Conservation (phyloP, 2,113 vertebrate genomes). For the Motacilla tschutschensis region DNA sequence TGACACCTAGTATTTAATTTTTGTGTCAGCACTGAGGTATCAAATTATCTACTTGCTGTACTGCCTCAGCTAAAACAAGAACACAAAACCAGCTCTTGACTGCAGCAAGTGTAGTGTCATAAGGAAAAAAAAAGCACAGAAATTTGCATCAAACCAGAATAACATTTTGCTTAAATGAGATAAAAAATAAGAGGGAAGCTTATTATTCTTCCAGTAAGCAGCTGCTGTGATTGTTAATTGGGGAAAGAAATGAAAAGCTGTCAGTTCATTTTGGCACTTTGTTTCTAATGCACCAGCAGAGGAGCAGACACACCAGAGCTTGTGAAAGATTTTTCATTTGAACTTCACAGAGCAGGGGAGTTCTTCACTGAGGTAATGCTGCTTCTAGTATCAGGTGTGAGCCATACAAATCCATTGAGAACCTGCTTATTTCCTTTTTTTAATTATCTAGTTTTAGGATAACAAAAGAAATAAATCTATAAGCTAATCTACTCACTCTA, state of each 20-base stretch:
- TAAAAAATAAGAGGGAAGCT: not conserved
- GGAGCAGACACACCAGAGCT: not conserved
- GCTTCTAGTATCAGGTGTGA: not conserved
- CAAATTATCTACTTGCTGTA: not conserved
- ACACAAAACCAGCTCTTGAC: not conserved
- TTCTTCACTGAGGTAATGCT: not conserved
- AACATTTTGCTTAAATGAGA: not conserved
- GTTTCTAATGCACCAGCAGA: not conserved
- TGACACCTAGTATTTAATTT: not conserved
- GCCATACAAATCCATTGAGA: not conserved
- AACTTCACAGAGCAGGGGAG: not conserved
- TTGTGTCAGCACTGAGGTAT: not conserved
- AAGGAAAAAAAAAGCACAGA: not conserved
- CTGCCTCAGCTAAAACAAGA: not conserved
- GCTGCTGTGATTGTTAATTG: slow-evolving; percentile 32
- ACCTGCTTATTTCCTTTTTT: not conserved
- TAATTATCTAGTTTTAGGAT: not conserved
- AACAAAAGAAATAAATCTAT: not conserved
- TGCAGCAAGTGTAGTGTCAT: not conserved
- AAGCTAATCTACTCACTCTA: not conserved
- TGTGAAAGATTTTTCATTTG: not conserved
- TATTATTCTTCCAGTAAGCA: not conserved
- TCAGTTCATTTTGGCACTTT: not conserved
- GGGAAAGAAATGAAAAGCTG: not conserved
- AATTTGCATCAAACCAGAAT: not conserved